These are phyloP conservation scores for Onychostoma macrolepis DNA, from an alignment of 2,113 vertebrate genomes.

Conservation along the genomic window DNA sequence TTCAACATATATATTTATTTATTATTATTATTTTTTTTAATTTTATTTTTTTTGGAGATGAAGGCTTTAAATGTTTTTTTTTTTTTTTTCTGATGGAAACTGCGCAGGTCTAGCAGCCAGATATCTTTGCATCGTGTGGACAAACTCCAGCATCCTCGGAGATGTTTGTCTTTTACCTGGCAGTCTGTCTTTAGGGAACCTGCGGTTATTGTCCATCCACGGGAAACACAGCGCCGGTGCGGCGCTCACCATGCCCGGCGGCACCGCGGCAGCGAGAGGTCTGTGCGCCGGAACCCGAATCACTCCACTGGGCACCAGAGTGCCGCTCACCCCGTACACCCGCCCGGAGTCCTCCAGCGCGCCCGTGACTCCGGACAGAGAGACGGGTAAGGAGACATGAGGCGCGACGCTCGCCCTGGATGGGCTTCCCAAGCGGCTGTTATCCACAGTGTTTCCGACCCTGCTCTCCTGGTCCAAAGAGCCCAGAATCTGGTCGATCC, in stretches of 20 bases:
- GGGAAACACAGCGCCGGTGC: slow-evolving; percentile 82
- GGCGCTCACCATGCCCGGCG: slow-evolving; percentile 69
- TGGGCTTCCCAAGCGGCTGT: slow-evolving; percentile 84
- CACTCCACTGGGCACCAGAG: slow-evolving; percentile 85
- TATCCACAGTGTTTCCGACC: slow-evolving; percentile 76
- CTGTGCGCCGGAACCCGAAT: slow-evolving; percentile 92
- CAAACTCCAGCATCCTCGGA: background rate
- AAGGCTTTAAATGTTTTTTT: background rate
- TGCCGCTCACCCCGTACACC: slow-evolving; percentile 89
- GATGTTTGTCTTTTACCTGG: slow-evolving; percentile 77
- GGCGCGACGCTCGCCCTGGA: slow-evolving; percentile 79
- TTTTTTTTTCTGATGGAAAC: background rate
- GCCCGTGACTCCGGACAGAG: slow-evolving; percentile 86
- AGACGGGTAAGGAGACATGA: slow-evolving; percentile 84
- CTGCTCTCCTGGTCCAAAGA: slow-evolving; percentile 84
- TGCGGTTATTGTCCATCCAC: slow-evolving; percentile 88
- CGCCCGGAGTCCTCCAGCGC: slow-evolving; percentile 84
- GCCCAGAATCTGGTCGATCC: slow-evolving; percentile 92
- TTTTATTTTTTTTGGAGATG: background rate
- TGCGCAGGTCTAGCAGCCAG: background rate
- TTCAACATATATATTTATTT: background rate
- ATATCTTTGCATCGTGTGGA: background rate
- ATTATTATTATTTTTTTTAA: too few species aligned
- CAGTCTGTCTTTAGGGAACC: slow-evolving; percentile 90
- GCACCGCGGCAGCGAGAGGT: slow-evolving; percentile 79